phyloP scores from a whole-genome alignment of 2,113 vertebrate species.

The Pseudopipra pipra region DNA sequence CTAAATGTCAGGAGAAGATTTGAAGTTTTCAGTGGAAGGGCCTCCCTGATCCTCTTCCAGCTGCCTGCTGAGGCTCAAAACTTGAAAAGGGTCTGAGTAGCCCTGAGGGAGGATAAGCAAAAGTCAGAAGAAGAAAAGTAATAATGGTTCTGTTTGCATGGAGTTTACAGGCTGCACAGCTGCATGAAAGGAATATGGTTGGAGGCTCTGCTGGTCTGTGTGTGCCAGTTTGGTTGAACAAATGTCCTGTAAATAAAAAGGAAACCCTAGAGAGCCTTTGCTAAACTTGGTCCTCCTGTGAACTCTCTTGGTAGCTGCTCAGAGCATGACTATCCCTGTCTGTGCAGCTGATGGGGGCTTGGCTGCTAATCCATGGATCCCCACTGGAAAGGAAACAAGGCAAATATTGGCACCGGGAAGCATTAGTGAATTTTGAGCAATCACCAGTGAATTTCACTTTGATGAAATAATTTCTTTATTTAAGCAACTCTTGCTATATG shows the following conservation, averaged over 20 bases:
- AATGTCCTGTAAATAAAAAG: not conserved
- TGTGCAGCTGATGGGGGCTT: not conserved
- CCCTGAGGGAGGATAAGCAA: not conserved
- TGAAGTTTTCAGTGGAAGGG: not conserved
- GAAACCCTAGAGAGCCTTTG: not conserved
- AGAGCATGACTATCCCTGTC: not conserved
- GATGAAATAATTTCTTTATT: not conserved
- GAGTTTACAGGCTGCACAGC: not conserved
- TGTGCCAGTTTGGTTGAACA: not conserved
- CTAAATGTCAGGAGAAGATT: not conserved
- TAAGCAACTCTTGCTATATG: not conserved
- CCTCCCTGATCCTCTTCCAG: not conserved
- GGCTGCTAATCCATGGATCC: not conserved
- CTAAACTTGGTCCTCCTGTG: not conserved
- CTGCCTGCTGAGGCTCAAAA: not conserved
- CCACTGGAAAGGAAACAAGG: not conserved
- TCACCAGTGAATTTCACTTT: not conserved
- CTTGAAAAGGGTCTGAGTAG: not conserved
- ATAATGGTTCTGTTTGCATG: not conserved
- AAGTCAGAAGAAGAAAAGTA: not conserved
- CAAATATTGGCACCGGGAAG: not conserved
- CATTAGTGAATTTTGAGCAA: not conserved
- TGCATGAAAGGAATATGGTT: not conserved
- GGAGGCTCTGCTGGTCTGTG: not conserved
- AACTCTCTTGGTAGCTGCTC: not conserved